Percentiles rank a stretch among this genome's conserved stretches.
Evolutionary conservation across 2,797 vertebrate species (phyloP).

Genomic region (Pangasius djambal): DNA sequence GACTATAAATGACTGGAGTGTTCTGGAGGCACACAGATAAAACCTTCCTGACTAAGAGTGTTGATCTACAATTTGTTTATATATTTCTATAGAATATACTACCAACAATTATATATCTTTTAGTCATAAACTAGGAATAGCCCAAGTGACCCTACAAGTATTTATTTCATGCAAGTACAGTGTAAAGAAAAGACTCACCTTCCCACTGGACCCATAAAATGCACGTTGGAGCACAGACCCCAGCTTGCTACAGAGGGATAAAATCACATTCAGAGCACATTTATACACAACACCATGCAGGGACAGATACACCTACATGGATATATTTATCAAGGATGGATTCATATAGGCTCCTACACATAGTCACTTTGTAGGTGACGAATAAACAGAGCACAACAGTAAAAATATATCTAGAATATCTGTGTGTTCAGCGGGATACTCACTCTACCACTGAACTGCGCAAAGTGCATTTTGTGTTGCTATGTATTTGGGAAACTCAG

Average conservation of each 20-base stretch:
- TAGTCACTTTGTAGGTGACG: background rate
- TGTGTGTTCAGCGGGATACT: background rate
- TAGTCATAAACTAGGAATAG: background rate
- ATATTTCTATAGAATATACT: background rate
- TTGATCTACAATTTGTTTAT: background rate
- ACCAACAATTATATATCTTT: background rate
- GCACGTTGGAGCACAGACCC: constrained; percentile 84
- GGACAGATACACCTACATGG: background rate
- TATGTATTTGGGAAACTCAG: background rate
- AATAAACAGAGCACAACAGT: background rate
- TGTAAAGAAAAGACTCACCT: constrained; percentile 68
- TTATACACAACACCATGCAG: constrained; percentile 23
- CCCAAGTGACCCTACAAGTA: background rate
- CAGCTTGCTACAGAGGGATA: constrained; percentile 75
- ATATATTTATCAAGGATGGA: background rate
- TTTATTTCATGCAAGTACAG: constrained; percentile 1
- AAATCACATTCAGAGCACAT: constrained; percentile 37
- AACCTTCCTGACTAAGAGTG: background rate
- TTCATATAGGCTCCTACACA: background rate
- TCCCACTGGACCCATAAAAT: constrained; percentile 82
- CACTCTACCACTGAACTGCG: background rate
- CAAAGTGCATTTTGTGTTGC: background rate
- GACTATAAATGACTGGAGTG: background rate
- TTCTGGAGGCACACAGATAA: constrained; percentile 12
- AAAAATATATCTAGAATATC: background rate